phyloP scores from a whole-genome alignment of 2,888 invertebrate species.

The Drosophila neonasuta region DNA sequence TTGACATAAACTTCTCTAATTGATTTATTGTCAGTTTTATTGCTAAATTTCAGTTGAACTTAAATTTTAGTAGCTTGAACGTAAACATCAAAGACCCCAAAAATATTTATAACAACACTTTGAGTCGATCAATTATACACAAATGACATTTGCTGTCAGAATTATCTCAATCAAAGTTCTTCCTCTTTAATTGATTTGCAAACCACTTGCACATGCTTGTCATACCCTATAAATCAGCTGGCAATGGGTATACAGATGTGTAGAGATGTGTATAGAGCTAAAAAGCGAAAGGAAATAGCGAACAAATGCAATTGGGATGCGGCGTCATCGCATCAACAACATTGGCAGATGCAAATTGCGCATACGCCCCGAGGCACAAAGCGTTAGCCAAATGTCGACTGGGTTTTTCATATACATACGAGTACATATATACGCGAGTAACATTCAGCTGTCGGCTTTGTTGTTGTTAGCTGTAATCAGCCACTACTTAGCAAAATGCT shows the following conservation, averaged over 20 bases:
- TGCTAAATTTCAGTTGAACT: neutral
- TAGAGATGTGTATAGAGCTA: neutral
- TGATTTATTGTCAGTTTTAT: neutral
- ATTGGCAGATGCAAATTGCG: constrained; percentile 62
- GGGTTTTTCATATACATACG: neutral
- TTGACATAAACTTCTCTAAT: neutral
- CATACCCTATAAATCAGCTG: neutral
- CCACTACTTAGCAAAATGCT: constrained; percentile 51
- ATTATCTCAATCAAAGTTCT: neutral
- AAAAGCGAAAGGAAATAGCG: neutral
- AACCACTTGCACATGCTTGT: neutral
- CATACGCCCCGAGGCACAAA: constrained; percentile 40
- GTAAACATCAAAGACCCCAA: neutral
- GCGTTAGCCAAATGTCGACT: constrained; percentile 49
- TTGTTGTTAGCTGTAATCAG: constrained; percentile 37
- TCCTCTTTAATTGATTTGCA: neutral
- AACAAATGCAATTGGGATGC: constrained; percentile 5
- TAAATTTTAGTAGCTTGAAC: neutral
- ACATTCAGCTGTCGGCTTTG: constrained; percentile 25
- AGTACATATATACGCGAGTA: neutral
- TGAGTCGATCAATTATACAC: neutral
- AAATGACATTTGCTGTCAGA: neutral
- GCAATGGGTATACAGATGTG: neutral
- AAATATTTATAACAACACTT: neutral
- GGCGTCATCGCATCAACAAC: constrained; percentile 37